Base-by-base conservation (phyloP, 2,888 invertebrate genomes). In the Bombyx huttoni region DNA sequence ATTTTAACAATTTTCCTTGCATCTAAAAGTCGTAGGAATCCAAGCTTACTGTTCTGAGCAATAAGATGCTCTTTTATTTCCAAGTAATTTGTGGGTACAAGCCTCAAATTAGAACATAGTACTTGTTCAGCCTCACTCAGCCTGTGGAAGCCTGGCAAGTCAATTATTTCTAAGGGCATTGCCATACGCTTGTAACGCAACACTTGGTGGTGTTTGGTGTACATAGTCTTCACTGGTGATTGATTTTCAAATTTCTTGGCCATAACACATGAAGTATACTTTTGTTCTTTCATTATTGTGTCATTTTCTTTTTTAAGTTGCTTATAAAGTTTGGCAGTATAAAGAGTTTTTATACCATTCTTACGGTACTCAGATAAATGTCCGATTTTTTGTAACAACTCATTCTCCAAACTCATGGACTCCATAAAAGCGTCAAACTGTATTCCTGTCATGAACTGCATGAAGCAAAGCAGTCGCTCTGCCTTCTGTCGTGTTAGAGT, bases 1-100 rank as follows among this genome's bases (percentile, higher is more conserved):
- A 98, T 98, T 81, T 97, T 97, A 46, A 97, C 91, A 48, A 97
- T 89, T 48, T 90, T 90, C 51, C 98, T 88, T 0, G 97, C 97
- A 70, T 96, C 95, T 1, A 95, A 91, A 56, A 98, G 82, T 56
- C 93, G 90, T 7, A 98, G 80, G 54, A 90, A 92, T 0, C 94
- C 94, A 55, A 90, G 82, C 74, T 94, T 96, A 56, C 92, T 89
- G 75, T 94, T 94, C 73, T 97, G 97, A 0, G 89, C 74, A 45
- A 94, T 90, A 7, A 98, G 79, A 49, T 92, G 87, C 46, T 91
- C 90, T 66, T 95, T 94, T 64, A 96, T 94, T 53, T 95, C 94
- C 57, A 95, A 78, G 74, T 93, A 98, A 13, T 92, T 92, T 51
- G 92, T 90, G 0, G 97, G 97, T 9, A 94, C 83, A 24, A 98